These are phyloP conservation scores for Euclidia mi DNA, from an alignment of 2,888 invertebrate genomes.

Conservation along the genomic window DNA sequence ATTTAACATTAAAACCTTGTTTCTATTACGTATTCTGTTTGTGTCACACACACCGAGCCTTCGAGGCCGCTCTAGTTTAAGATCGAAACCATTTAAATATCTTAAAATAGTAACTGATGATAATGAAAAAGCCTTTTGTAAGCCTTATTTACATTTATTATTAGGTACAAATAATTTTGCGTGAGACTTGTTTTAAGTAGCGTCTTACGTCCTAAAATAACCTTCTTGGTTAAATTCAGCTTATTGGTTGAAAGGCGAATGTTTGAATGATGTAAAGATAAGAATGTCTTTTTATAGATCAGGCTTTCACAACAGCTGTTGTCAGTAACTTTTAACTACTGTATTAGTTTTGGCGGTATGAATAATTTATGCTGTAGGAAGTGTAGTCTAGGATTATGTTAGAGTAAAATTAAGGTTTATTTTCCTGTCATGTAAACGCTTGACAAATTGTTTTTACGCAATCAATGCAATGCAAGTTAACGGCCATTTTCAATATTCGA, in stretches of 20 bases:
- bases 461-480: too few species aligned
- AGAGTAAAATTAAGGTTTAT: too few species aligned
- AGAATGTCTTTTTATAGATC: too few species aligned
- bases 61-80: constrained; percentile 16
- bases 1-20: constrained; percentile 21
- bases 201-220: not conserved
- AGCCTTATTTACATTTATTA: constrained; percentile 33
- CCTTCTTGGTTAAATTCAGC: not conserved
- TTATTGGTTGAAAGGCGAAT: not conserved
- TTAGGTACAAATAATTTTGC: constrained; percentile 30
- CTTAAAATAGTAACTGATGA: constrained; percentile 21
- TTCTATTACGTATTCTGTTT: constrained; percentile 9
- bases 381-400: too few species aligned
- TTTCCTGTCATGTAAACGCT: too few species aligned
- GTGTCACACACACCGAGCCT: constrained; percentile 5
- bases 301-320: too few species aligned
- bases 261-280: too few species aligned
- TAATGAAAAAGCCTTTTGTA: constrained; percentile 36
- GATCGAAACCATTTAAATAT: constrained; percentile 22
- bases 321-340: too few species aligned
- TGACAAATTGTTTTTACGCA: too few species aligned
- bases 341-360: too few species aligned
- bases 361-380: too few species aligned
- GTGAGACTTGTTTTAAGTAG: constrained; percentile 29
- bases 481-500: too few species aligned